Percentiles rank a stretch among this genome's conserved stretches.
These are phyloP conservation scores for Cyprichromis sp. DNA, from an alignment of 2,113 vertebrate genomes.

Conservation along the genomic window DNA sequence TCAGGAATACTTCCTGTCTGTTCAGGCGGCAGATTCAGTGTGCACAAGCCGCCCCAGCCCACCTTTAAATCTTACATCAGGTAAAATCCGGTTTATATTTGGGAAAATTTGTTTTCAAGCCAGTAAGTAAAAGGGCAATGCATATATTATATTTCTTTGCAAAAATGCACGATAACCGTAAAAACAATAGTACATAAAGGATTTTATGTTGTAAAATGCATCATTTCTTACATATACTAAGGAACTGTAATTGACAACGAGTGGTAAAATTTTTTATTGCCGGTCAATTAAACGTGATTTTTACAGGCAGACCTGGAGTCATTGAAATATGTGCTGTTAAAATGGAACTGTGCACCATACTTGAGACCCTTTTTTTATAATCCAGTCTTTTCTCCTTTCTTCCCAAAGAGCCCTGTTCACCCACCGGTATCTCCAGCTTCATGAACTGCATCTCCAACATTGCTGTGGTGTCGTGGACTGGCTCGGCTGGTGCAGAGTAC, in stretches of 20 bases:
- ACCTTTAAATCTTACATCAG: slow-evolving; percentile 48
- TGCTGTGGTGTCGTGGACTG: slow-evolving; percentile 54
- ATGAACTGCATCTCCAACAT: slow-evolving; percentile 68
- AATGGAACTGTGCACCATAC: neutral
- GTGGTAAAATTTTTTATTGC: neutral
- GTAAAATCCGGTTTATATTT: slow-evolving; percentile 15
- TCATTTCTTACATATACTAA: neutral
- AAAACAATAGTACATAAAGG: neutral
- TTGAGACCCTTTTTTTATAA: neutral
- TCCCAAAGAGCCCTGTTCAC: slow-evolving; percentile 60
- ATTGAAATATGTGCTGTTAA: neutral
- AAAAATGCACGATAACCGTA: neutral
- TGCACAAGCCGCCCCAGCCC: slow-evolving; percentile 61
- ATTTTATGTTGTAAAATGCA: neutral
- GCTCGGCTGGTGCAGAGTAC: slow-evolving; percentile 39
- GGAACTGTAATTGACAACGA: neutral
- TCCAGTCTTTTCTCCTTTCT: neutral
- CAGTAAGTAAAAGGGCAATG: neutral
- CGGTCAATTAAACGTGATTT: neutral
- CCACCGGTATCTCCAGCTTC: slow-evolving; percentile 34
- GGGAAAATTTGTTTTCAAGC: neutral
- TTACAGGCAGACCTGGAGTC: neutral
- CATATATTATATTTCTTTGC: neutral
- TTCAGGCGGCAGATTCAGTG: slow-evolving; percentile 45
- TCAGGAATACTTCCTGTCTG: slow-evolving; percentile 63